Evolutionary conservation across 2,888 invertebrate genomes (phyloP).

Genomic region (Agrenia bidenticulata): DNA sequence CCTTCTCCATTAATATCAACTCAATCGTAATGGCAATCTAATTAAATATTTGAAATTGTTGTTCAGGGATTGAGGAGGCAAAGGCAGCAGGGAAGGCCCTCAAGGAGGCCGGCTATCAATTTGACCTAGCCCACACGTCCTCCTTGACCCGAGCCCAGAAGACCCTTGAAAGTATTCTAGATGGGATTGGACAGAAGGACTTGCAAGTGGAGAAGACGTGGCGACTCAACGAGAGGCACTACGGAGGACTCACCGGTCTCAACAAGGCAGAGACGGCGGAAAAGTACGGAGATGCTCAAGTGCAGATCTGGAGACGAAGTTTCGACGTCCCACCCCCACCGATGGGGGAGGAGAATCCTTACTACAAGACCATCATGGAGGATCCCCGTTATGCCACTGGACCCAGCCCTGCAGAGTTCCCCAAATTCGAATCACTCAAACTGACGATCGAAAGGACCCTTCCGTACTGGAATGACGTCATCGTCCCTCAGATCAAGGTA

Average conservation of each 20-base stretch:
- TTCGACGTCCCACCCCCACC: slow-evolving; percentile 79
- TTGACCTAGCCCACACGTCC: slow-evolving; percentile 80
- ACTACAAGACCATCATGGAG: slow-evolving; percentile 72
- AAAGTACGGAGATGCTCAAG: slow-evolving; percentile 81
- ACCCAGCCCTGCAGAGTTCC: slow-evolving; percentile 70
- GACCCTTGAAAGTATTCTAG: slow-evolving; percentile 69
- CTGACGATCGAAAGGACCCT: slow-evolving; percentile 77
- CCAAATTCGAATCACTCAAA: slow-evolving; percentile 78
- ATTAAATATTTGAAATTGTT: too few relatives aligned
- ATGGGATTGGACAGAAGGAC: slow-evolving; percentile 67
- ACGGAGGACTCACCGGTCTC: slow-evolving; percentile 80
- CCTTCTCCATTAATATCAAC: too few relatives aligned
- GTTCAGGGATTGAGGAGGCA: slow-evolving; percentile 68
- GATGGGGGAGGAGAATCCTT: slow-evolving; percentile 73
- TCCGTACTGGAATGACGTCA: slow-evolving; percentile 82
- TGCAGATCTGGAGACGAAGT: slow-evolving; percentile 81
- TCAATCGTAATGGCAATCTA: background rate
- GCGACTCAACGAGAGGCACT: slow-evolving; percentile 84
- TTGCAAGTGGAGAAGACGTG: slow-evolving; percentile 72
- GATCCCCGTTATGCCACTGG: slow-evolving; percentile 73
- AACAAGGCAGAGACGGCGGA: slow-evolving; percentile 82
- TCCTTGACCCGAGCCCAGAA: slow-evolving; percentile 74
- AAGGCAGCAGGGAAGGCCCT: slow-evolving; percentile 71
- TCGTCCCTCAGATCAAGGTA: slow-evolving; percentile 78
- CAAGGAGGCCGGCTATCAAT: slow-evolving; percentile 68